These are phyloP conservation scores for Zoanthus gigantus DNA, from an alignment of 92 coral and sea anemone species.

Conservation along the genomic window DNA sequence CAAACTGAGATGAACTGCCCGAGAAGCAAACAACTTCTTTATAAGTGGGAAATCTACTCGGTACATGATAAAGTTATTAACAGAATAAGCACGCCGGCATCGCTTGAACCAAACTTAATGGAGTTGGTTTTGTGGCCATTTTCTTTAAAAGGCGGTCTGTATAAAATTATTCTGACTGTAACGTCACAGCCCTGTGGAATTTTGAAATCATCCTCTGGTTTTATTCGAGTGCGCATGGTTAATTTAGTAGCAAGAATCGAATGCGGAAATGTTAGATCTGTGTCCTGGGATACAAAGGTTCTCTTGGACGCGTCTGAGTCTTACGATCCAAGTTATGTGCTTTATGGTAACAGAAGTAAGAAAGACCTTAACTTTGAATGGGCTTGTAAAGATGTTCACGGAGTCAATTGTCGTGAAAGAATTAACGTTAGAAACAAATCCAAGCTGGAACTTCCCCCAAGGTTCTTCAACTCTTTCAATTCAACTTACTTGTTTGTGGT, in stretches of 20 bases:
- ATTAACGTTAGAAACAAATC: constrained; percentile 50
- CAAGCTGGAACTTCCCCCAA: constrained; percentile 62
- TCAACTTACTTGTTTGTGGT: constrained; percentile 68
- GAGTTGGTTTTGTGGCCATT: constrained; percentile 66
- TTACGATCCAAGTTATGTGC: constrained; percentile 70
- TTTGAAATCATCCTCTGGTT: constrained; percentile 61
- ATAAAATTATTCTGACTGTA: constrained; percentile 71
- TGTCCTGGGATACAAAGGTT: constrained; percentile 67
- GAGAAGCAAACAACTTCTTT: background rate
- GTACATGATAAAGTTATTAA: constrained; percentile 12
- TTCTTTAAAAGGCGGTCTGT: constrained; percentile 71
- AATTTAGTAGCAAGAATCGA: constrained; percentile 72
- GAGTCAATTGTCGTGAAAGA: constrained; percentile 62
- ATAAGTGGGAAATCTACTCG: constrained; percentile 15
- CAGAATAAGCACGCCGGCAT: background rate
- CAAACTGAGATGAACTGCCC: constrained; percentile 1
- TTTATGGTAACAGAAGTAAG: constrained; percentile 15
- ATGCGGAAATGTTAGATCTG: constrained; percentile 80
- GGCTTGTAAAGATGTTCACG: constrained; percentile 59
- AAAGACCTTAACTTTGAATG: constrained; percentile 68
- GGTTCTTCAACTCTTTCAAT: constrained; percentile 46
- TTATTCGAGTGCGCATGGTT: constrained; percentile 69
- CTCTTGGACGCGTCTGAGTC: constrained; percentile 74
- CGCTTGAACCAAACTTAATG: constrained; percentile 33
- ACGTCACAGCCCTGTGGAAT: constrained; percentile 63